Evolutionary conservation across 2,888 invertebrate species (phyloP).

Genomic region (Drosophila paranaensis): DNA sequence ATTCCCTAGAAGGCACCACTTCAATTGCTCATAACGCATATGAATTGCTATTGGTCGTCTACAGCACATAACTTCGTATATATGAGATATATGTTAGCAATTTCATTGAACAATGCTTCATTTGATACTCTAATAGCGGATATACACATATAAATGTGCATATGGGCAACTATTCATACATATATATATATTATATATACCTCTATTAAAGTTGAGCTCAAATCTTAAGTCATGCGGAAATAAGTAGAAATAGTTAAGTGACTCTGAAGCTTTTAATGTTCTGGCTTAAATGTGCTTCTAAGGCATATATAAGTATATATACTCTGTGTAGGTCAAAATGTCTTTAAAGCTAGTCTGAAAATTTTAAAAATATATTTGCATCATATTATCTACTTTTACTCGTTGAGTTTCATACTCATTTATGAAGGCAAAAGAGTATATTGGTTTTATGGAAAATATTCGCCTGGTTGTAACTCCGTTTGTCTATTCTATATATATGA

Average conservation of each 20-base stretch:
- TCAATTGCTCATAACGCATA: conserved; percentile 8
- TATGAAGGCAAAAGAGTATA: too few relatives aligned
- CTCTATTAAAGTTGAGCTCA: background rate
- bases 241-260: background rate
- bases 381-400: background rate
- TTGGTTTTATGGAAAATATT: too few relatives aligned
- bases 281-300: background rate
- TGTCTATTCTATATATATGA: too few relatives aligned
- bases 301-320: background rate
- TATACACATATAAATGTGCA: background rate
- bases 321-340: background rate
- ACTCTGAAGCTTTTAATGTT: background rate
- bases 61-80: background rate
- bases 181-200: background rate
- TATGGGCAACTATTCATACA: background rate
- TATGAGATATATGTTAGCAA: background rate
- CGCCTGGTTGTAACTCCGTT: too few relatives aligned
- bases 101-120: conserved; percentile 1
- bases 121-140: conserved; percentile 1
- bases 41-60: conserved; percentile 9
- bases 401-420: too few relatives aligned
- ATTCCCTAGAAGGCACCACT: background rate
- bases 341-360: background rate
- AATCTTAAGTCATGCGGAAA: background rate
- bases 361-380: background rate